These are phyloP conservation scores for Colaptes auratus DNA, from an alignment of 2,113 vertebrate genomes.

Conservation along the genomic window DNA sequence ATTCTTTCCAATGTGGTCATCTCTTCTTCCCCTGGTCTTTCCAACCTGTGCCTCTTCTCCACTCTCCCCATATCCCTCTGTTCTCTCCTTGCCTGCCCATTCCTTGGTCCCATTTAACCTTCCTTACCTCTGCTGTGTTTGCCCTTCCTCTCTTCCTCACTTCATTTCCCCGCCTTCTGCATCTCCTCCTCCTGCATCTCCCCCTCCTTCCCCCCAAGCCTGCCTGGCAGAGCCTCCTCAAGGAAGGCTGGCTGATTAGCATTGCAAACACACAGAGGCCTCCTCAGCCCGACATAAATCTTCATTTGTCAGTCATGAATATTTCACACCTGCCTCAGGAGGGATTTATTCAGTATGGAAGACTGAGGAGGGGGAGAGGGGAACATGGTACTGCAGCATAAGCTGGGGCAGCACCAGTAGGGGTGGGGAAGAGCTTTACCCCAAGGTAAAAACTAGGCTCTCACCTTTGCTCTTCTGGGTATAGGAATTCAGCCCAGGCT, in stretches of 20 bases:
- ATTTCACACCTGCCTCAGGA: constrained; percentile 48
- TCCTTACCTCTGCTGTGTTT: not conserved
- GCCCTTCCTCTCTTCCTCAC: not conserved
- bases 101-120: not conserved
- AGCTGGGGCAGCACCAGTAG: not conserved
- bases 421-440: not conserved
- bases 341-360: constrained; percentile 51
- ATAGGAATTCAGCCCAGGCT: not conserved
- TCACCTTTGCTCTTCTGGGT: not conserved
- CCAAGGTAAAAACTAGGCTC: not conserved
- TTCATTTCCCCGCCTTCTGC: not conserved
- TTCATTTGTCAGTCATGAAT: constrained; percentile 64
- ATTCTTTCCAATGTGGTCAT: not conserved
- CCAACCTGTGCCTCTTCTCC: not conserved
- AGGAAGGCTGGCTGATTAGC: constrained; percentile 27
- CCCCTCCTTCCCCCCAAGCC: not conserved
- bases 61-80: not conserved
- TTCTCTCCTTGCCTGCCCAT: not conserved
- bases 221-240: constrained; percentile 27
- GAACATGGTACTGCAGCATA: not conserved
- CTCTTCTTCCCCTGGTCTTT: not conserved
- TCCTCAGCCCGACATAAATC: constrained; percentile 46
- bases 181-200: not conserved
- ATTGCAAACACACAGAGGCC: constrained; percentile 49
- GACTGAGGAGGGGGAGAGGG: not conserved